Conservation (phyloP, 2,797 vertebrate species). For the Tapirus indicus region DNA sequence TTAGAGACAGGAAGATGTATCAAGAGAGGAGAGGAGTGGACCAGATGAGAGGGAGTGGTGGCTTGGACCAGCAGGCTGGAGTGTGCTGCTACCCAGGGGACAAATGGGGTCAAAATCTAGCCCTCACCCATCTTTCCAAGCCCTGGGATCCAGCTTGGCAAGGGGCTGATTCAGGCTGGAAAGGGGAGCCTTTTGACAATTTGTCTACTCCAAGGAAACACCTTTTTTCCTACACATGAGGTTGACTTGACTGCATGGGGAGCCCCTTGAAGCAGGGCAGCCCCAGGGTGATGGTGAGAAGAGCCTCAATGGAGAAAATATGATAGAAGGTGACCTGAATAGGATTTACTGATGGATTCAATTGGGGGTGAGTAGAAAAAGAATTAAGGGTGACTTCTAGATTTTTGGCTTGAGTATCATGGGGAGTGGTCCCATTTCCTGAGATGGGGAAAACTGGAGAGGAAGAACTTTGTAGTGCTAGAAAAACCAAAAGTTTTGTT, state of each 20-base stretch:
- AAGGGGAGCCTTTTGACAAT: background rate
- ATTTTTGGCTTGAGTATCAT: background rate
- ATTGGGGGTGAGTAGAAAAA: background rate
- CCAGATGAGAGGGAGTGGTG: background rate
- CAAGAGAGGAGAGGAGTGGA: accelerated
- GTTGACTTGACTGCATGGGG: background rate
- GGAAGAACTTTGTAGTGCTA: background rate
- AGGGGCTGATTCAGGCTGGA: background rate
- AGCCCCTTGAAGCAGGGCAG: background rate
- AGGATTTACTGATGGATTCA: background rate
- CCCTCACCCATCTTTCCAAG: background rate
- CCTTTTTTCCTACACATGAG: background rate
- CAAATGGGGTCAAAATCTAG: background rate
- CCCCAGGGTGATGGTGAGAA: background rate
- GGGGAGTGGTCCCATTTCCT: background rate
- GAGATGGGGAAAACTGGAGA: background rate
- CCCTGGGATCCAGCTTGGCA: background rate
- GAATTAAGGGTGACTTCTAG: background rate
- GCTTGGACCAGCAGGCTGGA: background rate
- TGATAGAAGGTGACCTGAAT: background rate
- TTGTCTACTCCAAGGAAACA: background rate
- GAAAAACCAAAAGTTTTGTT: background rate
- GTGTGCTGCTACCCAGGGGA: background rate
- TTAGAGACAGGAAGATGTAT: background rate
- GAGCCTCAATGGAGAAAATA: background rate